Evolutionary conservation across 2,888 invertebrate genomes (phyloP), one percentile per base, ranked within the genome.

Genomic region (Thereva nobilitata): DNA sequence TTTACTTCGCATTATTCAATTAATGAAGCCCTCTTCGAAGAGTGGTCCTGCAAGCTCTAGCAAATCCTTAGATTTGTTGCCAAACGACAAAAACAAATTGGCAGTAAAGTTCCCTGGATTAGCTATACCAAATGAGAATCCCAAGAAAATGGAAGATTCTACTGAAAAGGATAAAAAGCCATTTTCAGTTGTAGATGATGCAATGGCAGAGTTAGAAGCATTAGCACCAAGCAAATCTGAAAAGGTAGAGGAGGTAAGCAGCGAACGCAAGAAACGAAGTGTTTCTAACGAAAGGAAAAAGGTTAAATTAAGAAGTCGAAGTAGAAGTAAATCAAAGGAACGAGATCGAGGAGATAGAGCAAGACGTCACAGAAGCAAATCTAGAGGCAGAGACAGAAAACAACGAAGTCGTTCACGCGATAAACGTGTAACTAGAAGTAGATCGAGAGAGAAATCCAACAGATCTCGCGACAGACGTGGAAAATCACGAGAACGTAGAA

Each of bases 1-100:
- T 80, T 84, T 99, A 42, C 84, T 97, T 38, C 87, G 98, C 66
- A 92, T 99, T 63, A 97, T 99, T 70, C 93, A 96, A 74, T 93
- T 95, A 75, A 97, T 98, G 97, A 90, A 90, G 78, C 91, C 92
- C 4, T 42, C 68, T 1, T 52, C 66, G 8, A 52, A 64, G 0
- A 34, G 45, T 12, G 50, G 35, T 2, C 37, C 8, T 44, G 41
- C 47, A 78, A 76, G 81, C 76, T 54, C 8, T 52, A 59, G 52
- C 72, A 67, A 67, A n/a, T 8, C 4, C 41, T 5, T 9, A n/a
- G 5, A 49, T 3, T 34, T 47, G 3, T 37, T 44, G 12, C 7
- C 42, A 41, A 78, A 73, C 3, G 82, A 82, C 70, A 79, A 82
- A 54, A 86, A 89, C 70, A 83, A 84, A 53, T 76, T 93, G 45